Evolutionary conservation across 2,888 invertebrate genomes (phyloP).

Genomic region (Trichogramma evanescens): DNA sequence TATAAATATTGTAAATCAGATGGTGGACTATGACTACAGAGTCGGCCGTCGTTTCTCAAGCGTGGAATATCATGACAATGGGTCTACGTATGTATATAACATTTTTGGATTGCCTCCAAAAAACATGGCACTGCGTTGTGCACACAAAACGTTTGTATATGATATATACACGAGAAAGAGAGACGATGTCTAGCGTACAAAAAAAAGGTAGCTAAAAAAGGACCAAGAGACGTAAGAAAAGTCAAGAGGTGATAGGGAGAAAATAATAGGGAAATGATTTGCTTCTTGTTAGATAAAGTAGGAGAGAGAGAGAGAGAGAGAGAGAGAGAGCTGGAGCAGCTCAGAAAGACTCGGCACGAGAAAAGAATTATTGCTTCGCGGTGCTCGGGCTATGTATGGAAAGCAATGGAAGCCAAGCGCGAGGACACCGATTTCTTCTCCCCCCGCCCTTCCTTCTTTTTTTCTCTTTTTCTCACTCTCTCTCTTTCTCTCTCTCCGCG

Average conservation of each 20-base stretch:
- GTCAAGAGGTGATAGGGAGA: slow-evolving; percentile 40
- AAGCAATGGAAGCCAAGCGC: too few relatives aligned
- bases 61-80: slow-evolving; percentile 37
- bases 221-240: slow-evolving; percentile 4
- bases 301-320: slow-evolving; percentile 15
- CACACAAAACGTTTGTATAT: slow-evolving; percentile 18
- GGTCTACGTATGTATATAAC: slow-evolving; percentile 28
- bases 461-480: neutral
- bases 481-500: slow-evolving; percentile 16
- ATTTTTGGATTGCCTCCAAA: slow-evolving; percentile 46
- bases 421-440: too few relatives aligned
- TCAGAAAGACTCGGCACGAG: neutral
- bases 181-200: slow-evolving; percentile 17
- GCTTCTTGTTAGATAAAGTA: slow-evolving; percentile 48
- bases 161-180: slow-evolving; percentile 30
- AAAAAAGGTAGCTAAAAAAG: too few relatives aligned
- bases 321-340: too few relatives aligned
- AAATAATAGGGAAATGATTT: slow-evolving; percentile 49
- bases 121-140: slow-evolving; percentile 34
- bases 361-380: neutral
- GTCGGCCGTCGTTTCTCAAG: slow-evolving; percentile 25
- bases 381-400: neutral
- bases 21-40: slow-evolving; percentile 23
- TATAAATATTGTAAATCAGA: slow-evolving; percentile 37
- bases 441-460: neutral